These are phyloP conservation scores for Plodia interpunctella DNA, from an alignment of 1,140 invertebrate species.

Conservation along the genomic window DNA sequence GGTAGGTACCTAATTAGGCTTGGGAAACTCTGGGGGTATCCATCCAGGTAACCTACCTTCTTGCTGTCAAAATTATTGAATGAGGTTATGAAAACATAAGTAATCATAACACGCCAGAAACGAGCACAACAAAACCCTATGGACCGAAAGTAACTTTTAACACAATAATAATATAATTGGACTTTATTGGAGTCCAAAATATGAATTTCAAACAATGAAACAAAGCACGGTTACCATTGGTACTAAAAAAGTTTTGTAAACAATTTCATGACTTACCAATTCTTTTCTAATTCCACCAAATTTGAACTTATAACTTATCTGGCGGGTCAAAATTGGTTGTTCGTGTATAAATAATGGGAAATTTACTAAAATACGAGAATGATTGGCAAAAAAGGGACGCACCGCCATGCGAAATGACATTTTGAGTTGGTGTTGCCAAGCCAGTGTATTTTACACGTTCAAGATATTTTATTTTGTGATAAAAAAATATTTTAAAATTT, in stretches of 20 bases:
- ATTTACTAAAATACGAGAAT: constrained; percentile 61
- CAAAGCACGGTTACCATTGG: background rate
- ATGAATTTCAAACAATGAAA: background rate
- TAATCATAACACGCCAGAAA: too few relatives aligned
- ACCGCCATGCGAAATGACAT: constrained; percentile 64
- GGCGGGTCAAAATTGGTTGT: constrained; percentile 22
- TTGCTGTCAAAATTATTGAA: too few relatives aligned
- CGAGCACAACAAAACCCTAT: too few relatives aligned
- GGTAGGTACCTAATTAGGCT: too few relatives aligned
- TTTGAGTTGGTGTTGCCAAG: constrained; percentile 29
- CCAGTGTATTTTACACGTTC: constrained; percentile 7
- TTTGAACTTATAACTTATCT: constrained; percentile 13
- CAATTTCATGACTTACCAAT: constrained; percentile 42
- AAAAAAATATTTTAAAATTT: too few relatives aligned
- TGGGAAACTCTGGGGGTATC: too few relatives aligned
- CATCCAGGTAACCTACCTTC: too few relatives aligned
- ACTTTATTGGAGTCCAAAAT: background rate
- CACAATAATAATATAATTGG: background rate
- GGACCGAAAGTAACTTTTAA: too few relatives aligned
- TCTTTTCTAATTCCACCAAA: constrained; percentile 17
- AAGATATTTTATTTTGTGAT: too few relatives aligned
- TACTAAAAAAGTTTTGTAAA: constrained; percentile 14
- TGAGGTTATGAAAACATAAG: too few relatives aligned
- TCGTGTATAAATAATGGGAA: constrained; percentile 42
- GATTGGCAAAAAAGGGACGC: constrained; percentile 69